Percentiles rank a stretch among this genome's conserved stretches.
phyloP scores from a whole-genome alignment of 2,888 invertebrate genomes.

The Vanessa cardui region DNA sequence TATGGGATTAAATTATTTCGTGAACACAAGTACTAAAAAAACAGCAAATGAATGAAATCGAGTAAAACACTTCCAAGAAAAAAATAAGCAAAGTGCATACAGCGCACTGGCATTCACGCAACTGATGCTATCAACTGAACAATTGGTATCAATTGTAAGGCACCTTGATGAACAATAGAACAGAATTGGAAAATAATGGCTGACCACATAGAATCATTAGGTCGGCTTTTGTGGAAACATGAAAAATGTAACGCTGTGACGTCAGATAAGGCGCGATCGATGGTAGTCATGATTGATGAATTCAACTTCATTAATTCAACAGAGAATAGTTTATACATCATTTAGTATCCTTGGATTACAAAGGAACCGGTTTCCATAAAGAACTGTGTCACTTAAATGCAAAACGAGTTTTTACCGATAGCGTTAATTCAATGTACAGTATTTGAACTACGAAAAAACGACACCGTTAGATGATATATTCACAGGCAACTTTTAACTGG shows the following conservation, averaged over 20 bases:
- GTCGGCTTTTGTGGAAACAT: slow-evolving; percentile 56
- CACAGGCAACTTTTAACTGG: neutral
- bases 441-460: neutral
- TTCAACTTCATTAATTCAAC: slow-evolving; percentile 17
- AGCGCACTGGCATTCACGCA: slow-evolving; percentile 30
- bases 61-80: neutral
- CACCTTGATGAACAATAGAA: slow-evolving; percentile 51
- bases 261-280: slow-evolving; percentile 61
- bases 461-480: slow-evolving; percentile 5
- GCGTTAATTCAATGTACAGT: slow-evolving; percentile 6
- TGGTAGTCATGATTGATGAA: slow-evolving; percentile 42
- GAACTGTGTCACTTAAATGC: slow-evolving; percentile 3
- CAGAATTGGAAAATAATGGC: slow-evolving; percentile 69
- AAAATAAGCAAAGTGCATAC: slow-evolving; percentile 25
- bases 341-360: slow-evolving; percentile 11
- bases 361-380: slow-evolving; percentile 4
- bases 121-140: slow-evolving; percentile 42
- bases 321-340: neutral
- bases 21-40: slow-evolving; percentile 2
- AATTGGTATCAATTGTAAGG: slow-evolving; percentile 55
- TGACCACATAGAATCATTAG: slow-evolving; percentile 52
- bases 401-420: neutral
- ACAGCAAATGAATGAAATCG: slow-evolving; percentile 6
- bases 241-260: slow-evolving; percentile 65
- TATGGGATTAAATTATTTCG: slow-evolving; percentile 11